Evolutionary conservation across 2,113 vertebrate genomes (phyloP).

Genomic region (Eublepharis macularius): DNA sequence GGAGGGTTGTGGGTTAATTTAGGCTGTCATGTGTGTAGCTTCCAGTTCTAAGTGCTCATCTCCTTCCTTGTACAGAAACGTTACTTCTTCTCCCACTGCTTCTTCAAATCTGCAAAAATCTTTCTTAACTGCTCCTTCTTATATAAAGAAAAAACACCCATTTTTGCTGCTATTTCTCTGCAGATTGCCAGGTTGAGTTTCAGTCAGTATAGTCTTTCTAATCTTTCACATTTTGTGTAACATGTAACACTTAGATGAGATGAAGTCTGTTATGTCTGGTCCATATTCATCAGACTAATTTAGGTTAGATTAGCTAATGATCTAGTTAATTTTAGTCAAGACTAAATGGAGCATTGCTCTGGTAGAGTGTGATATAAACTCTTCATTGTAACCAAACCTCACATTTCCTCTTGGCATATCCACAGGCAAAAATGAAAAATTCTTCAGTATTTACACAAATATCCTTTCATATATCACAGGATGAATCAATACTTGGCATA

Average conservation of each 20-base stretch:
- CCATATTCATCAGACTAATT: background rate
- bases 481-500: background rate
- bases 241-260: background rate
- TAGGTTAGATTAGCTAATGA: background rate
- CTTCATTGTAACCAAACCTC: background rate
- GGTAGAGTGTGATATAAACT: background rate
- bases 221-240: background rate
- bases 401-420: background rate
- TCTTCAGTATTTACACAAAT: background rate
- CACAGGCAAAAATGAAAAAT: background rate
- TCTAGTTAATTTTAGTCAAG: background rate
- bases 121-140: too few species aligned
- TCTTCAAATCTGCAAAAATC: background rate
- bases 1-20: too few species aligned
- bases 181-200: background rate
- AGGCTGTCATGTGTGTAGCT: too few species aligned
- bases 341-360: background rate
- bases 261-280: background rate
- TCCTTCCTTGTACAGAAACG: too few species aligned
- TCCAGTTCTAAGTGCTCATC: too few species aligned
- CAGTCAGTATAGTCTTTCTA: background rate
- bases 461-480: conserved; percentile 10
- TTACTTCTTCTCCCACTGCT: background rate
- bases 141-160: too few species aligned
- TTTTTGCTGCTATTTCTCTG: background rate